Base-by-base conservation (phyloP, 2,797 vertebrate species). In the Spinus pinus region DNA sequence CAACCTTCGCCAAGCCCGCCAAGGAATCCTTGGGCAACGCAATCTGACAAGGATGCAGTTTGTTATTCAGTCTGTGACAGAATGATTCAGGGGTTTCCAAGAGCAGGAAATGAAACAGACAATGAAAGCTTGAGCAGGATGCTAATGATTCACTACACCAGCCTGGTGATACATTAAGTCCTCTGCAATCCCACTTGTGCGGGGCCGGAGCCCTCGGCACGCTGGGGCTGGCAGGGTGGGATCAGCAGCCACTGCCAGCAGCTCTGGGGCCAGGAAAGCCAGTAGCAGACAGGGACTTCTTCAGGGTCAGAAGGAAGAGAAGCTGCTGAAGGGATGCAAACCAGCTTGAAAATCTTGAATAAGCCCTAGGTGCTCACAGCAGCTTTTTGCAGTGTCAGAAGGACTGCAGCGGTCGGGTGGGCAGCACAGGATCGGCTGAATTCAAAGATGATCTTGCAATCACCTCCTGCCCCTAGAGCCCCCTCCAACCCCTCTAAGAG, bases 101-200 rank as follows among this genome's bases (percentile, higher is more conserved):
- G 94, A 97, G 95, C 88, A 96, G 96, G 97, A 97, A 96, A 96
- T 78, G 93, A 96, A 93, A 78, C 79, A 96, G 95, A 97, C 95
- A 96, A 96, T 93, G 96, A 95, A 96, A 93, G 90, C 97, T 97
- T 87, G 96, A 96, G 78, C 85, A 66, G 96, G 97, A 95, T 94
- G 95, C 89, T 95, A 95, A 96, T 96, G 97, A 97, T 96, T 97
- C 97, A 97, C 97, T 95, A 81, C 78, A 69, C 84, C 95, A 94
- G 88, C 78, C 84, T 81, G 83, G 81, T n/a, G 16, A 93, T 96
- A 78, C 94, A 96, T 95, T 96, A 96, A 97, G 83, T 65, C 93
- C 91, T 91, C 95, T 80, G 83, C 93, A 86, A 90, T 93, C 70
- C 88, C 90, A 86, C 10, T 72, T 3, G 53, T 25, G 22, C 24